Conservation (phyloP, 2,797 vertebrate genomes). For the Columba guinea region DNA sequence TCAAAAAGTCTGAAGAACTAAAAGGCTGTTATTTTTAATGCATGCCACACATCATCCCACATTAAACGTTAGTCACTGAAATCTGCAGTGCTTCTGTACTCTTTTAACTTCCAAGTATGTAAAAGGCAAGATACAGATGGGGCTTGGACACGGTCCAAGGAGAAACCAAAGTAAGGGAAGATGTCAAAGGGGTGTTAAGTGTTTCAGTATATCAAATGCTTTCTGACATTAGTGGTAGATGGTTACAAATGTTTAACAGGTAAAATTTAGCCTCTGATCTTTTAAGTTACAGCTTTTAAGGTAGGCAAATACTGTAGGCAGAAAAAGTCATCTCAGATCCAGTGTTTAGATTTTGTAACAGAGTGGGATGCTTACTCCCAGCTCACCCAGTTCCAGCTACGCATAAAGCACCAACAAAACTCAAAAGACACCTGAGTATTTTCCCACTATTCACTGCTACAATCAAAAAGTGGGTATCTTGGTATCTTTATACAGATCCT, state of each 20-base stretch:
- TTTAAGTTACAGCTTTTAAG: background rate
- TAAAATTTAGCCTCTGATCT: background rate
- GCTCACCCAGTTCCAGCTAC: background rate
- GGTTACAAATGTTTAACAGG: background rate
- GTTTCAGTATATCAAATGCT: background rate
- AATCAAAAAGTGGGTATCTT: background rate
- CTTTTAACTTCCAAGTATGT: background rate
- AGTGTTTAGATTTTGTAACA: background rate
- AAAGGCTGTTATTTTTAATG: constrained; percentile 46
- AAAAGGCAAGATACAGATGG: constrained; percentile 14
- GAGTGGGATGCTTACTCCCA: background rate
- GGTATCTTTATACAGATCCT: background rate
- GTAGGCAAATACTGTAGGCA: background rate
- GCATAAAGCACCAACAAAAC: background rate
- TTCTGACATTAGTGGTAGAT: background rate
- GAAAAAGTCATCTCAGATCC: background rate
- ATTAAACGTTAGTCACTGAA: constrained; percentile 23
- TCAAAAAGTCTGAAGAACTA: background rate
- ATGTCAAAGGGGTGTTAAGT: background rate
- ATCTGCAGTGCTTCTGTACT: constrained; percentile 1
- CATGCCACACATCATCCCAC: constrained; percentile 45
- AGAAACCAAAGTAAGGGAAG: constrained; percentile 11
- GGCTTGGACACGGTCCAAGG: background rate
- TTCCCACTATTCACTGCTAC: background rate
- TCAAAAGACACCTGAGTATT: background rate